phyloP scores from a whole-genome alignment of 2,797 vertebrate genomes.

The Chaunax sp. region DNA sequence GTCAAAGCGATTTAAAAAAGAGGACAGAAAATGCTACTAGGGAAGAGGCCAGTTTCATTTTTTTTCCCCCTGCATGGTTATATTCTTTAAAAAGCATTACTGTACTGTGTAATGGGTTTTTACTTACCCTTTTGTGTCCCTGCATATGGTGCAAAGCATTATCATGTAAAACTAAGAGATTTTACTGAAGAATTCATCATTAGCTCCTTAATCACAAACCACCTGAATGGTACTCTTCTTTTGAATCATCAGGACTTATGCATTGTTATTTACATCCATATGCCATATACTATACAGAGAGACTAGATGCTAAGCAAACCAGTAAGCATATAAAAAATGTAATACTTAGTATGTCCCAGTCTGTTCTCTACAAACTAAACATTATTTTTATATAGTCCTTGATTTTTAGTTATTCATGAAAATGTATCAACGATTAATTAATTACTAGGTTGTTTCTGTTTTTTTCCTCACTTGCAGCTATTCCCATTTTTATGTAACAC shows the following conservation, averaged over 20 bases:
- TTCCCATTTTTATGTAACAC: neutral
- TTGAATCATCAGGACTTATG: too few relatives aligned
- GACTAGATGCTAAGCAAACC: neutral
- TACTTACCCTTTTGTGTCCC: neutral
- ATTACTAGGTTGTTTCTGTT: neutral
- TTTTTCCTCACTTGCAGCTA: neutral
- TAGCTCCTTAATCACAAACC: neutral
- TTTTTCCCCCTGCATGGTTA: neutral
- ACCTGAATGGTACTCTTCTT: too few relatives aligned
- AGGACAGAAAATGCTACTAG: constrained; percentile 34
- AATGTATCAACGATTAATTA: neutral
- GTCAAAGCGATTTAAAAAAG: constrained; percentile 59
- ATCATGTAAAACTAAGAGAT: too few relatives aligned
- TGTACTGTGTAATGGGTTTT: neutral
- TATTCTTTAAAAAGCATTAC: constrained; percentile 2
- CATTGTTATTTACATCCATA: too few relatives aligned
- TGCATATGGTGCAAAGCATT: too few relatives aligned
- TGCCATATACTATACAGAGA: neutral
- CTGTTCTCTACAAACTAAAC: too few relatives aligned
- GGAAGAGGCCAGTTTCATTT: constrained; percentile 11
- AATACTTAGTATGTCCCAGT: too few relatives aligned
- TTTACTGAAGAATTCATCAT: neutral
- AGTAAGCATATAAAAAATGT: too few relatives aligned
- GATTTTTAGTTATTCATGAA: neutral
- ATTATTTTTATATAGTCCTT: too few relatives aligned